A percentile compares a stretch with the other conserved stretches of the same genome.
Evolutionary conservation across 2,888 invertebrate genomes (phyloP).

Genomic region (Tenthredo distinguenda): DNA sequence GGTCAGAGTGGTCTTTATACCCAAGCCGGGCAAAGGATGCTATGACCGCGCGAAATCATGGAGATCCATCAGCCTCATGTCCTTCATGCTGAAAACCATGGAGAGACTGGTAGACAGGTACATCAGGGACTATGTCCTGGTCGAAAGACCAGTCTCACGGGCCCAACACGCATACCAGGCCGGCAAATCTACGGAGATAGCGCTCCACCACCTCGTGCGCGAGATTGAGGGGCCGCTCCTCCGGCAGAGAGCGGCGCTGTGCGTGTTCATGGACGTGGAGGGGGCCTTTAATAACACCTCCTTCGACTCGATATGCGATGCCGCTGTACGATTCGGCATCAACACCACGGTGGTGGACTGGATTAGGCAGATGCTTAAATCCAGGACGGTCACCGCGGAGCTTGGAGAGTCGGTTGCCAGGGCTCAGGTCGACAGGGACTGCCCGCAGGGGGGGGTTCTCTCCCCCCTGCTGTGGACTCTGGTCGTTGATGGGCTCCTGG

Average conservation of each 20-base stretch:
- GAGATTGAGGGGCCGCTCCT: neutral
- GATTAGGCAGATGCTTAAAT: neutral
- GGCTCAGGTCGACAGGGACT: too few relatives aligned
- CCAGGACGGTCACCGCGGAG: neutral
- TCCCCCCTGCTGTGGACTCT: too few relatives aligned
- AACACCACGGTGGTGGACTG: neutral
- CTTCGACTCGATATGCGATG: too few relatives aligned
- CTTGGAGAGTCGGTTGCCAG: too few relatives aligned
- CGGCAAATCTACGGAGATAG: neutral
- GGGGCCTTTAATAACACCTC: too few relatives aligned
- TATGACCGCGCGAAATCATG: too few relatives aligned
- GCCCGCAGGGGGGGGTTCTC: too few relatives aligned
- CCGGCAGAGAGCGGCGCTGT: conserved; percentile 31
- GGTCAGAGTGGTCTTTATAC: too few relatives aligned
- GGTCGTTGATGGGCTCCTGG: neutral
- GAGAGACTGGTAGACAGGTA: conserved; percentile 60
- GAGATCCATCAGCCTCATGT: too few relatives aligned
- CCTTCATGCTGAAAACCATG: neutral
- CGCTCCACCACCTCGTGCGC: neutral
- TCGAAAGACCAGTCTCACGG: conserved; percentile 52
- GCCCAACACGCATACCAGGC: conserved; percentile 60
- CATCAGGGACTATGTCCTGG: conserved; percentile 52
- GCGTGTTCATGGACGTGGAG: conserved; percentile 15
- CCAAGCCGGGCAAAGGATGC: too few relatives aligned
- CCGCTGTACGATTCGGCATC: too few relatives aligned